Percentiles rank a stretch among this genome's conserved stretches.
These are phyloP conservation scores for Thaumetopoea pityocampa DNA, from an alignment of 1,140 invertebrate species.

Conservation along the genomic window DNA sequence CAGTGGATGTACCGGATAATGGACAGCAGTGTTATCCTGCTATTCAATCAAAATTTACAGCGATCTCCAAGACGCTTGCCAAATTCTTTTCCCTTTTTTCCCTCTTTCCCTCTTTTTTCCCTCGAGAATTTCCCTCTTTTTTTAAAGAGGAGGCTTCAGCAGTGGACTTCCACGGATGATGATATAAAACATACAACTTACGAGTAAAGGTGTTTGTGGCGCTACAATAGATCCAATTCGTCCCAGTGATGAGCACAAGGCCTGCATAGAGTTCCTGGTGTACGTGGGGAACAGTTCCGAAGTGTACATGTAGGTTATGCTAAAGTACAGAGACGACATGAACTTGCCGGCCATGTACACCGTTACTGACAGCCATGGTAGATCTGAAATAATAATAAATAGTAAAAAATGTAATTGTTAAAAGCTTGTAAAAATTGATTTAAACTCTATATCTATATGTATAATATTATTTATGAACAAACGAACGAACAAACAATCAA, in stretches of 20 bases:
- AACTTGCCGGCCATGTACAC: conserved; percentile 78
- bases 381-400: conserved; percentile 27
- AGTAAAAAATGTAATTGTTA: conserved; percentile 2
- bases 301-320: conserved; percentile 80
- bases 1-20: too few species aligned
- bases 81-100: neutral
- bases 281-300: conserved; percentile 83
- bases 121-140: too few species aligned
- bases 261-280: conserved; percentile 79
- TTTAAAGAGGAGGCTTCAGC: too few species aligned
- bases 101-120: neutral
- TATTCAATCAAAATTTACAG: too few species aligned
- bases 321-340: conserved; percentile 78
- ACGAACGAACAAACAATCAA: too few species aligned
- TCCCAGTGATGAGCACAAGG: conserved; percentile 81
- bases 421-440: too few species aligned
- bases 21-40: too few species aligned
- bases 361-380: conserved; percentile 40
- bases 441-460: too few species aligned
- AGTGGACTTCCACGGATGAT: too few species aligned
- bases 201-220: conserved; percentile 77
- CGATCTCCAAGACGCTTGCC: too few species aligned
- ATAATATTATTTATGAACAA: too few species aligned
- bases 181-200: conserved; percentile 27
- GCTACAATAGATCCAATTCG: conserved; percentile 80